These are phyloP conservation scores for Potamarius usumacintae DNA, from an alignment of 2,113 vertebrate species.

Conservation along the genomic window DNA sequence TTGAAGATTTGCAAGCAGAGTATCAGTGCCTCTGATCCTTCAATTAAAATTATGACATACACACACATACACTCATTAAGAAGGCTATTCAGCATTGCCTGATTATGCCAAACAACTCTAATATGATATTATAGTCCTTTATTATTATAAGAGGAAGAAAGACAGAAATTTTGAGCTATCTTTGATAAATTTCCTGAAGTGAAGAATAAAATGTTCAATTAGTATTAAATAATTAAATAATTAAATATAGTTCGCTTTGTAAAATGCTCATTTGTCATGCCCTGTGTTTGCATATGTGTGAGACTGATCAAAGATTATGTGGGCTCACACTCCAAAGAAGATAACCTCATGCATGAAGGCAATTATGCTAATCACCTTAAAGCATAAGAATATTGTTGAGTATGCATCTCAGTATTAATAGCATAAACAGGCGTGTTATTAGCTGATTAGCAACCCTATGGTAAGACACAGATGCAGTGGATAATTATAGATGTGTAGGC, in stretches of 20 bases:
- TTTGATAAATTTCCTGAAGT: neutral
- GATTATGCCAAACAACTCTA: neutral
- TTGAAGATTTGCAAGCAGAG: constrained; percentile 28
- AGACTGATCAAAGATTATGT: constrained; percentile 32
- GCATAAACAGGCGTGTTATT: constrained; percentile 32
- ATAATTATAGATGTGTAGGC: constrained; percentile 24
- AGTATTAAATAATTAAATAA: neutral
- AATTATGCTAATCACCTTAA: constrained; percentile 40
- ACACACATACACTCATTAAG: neutral
- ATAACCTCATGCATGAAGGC: constrained; percentile 30
- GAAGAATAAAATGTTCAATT: neutral
- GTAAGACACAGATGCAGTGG: neutral
- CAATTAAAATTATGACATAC: constrained; percentile 1
- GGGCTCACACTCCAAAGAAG: constrained; percentile 23
- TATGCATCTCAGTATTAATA: constrained; percentile 2
- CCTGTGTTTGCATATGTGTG: constrained; percentile 19
- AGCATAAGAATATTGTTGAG: constrained; percentile 30
- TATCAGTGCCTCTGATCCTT: constrained; percentile 2
- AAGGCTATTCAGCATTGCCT: neutral
- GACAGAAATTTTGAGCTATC: neutral
- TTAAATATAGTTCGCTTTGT: neutral
- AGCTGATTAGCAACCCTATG: constrained; percentile 5
- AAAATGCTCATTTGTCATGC: neutral
- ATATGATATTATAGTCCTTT: neutral
- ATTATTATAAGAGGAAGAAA: neutral